Percentiles rank a stretch among this genome's conserved stretches.
These are phyloP conservation scores for Arrhamphus sclerolepis DNA, from an alignment of 2,797 vertebrate species.

Conservation along the genomic window DNA sequence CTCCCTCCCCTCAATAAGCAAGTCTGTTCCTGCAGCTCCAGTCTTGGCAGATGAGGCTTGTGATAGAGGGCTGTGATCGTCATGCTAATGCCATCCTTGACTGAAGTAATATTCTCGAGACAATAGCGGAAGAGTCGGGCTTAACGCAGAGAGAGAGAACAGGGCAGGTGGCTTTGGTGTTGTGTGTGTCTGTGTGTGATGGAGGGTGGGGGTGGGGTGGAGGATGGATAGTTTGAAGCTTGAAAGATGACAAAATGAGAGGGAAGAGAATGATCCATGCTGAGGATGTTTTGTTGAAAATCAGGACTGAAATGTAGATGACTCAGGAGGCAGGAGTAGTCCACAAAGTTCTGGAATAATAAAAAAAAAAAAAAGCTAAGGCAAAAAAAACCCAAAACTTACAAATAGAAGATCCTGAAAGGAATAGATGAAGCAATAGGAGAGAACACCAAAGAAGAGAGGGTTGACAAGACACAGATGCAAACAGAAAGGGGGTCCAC, in stretches of 20 bases:
- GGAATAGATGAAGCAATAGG: no score
- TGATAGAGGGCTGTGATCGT: conserved; percentile 66
- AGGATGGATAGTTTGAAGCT: conserved; percentile 51
- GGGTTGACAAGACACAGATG: no score
- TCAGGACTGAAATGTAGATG: conserved; percentile 60
- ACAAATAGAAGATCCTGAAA: no score
- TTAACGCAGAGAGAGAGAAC: conserved; percentile 15
- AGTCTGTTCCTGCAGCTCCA: conserved; percentile 34
- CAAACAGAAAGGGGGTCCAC: no score
- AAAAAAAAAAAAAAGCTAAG: no score
- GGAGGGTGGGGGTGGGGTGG: conserved; percentile 7
- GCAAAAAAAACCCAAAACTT: no score
- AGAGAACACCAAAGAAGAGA: no score
- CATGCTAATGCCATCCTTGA: conserved; percentile 77
- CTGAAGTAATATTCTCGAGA: conserved; percentile 63
- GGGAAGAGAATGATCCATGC: conserved; percentile 36
- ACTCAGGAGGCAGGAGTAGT: no score
- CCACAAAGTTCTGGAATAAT: no score
- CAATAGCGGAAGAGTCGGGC: conserved; percentile 22
- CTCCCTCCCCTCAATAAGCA: conserved; percentile 31
- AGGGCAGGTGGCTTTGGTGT: not conserved
- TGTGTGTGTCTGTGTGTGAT: conserved; percentile 1
- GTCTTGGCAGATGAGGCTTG: conserved; percentile 53
- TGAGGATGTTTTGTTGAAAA: no score
- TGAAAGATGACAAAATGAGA: conserved; percentile 45